These are phyloP conservation scores for Harpagifer antarcticus DNA, from an alignment of 2,797 vertebrate species.

Conservation along the genomic window DNA sequence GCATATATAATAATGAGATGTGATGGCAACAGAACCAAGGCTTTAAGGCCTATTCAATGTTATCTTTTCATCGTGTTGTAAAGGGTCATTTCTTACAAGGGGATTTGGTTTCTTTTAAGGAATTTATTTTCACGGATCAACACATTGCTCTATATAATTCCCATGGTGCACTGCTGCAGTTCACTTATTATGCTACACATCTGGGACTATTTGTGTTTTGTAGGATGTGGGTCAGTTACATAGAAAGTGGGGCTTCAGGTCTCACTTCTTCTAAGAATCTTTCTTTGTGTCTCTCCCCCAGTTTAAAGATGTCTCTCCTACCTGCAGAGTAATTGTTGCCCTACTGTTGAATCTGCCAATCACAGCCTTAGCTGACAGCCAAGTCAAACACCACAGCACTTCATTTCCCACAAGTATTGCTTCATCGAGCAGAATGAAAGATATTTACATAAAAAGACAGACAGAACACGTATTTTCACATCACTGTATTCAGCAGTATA, in stretches of 20 bases:
- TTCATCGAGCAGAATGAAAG: conserved; percentile 1
- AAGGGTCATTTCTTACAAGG: no score
- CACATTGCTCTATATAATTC: no score
- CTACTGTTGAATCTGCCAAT: conserved; percentile 52
- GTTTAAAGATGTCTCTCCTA: neutral
- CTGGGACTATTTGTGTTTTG: neutral
- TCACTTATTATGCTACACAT: conserved; percentile 4
- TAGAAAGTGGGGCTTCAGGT: neutral
- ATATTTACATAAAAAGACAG: neutral
- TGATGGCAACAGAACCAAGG: no score
- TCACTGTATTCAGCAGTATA: neutral
- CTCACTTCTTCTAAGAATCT: conserved; percentile 1
- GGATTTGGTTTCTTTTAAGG: no score
- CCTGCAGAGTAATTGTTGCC: conserved; percentile 63
- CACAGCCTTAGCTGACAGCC: conserved; percentile 37
- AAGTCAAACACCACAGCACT: conserved; percentile 28
- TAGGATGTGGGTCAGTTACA: neutral
- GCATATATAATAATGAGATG: no score
- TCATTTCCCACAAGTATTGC: conserved; percentile 16
- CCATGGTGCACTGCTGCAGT: fast-evolving
- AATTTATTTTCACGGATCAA: no score
- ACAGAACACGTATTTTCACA: neutral
- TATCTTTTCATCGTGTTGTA: no score
- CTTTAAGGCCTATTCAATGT: no score
- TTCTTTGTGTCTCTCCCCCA: neutral